A percentile compares a stretch with the other conserved stretches of the same genome.
phyloP scores from a whole-genome alignment of 2,888 invertebrate species.

The Melinaea menophilus region DNA sequence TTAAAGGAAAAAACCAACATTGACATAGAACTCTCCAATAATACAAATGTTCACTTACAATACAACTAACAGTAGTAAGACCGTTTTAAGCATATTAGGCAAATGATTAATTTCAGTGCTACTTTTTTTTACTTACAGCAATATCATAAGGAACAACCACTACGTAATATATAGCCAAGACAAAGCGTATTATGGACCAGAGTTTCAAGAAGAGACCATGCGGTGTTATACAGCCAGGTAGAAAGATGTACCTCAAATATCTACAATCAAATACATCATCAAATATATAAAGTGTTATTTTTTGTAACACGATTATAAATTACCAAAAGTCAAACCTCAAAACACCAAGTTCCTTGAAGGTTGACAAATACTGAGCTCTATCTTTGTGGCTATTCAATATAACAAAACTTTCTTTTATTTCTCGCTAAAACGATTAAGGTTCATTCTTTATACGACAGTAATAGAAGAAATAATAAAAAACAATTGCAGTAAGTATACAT shows the following conservation, averaged over 20 bases:
- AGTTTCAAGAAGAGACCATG: conserved; percentile 66
- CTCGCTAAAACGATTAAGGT: conserved; percentile 52
- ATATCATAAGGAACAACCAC: conserved; percentile 61
- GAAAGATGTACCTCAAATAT: conserved; percentile 57
- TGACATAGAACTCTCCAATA: too few relatives aligned
- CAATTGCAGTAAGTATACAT: conserved; percentile 36
- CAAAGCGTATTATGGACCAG: conserved; percentile 61
- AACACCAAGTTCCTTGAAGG: conserved; percentile 58
- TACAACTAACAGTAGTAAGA: too few relatives aligned
- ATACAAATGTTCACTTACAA: too few relatives aligned
- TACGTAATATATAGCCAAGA: conserved; percentile 56
- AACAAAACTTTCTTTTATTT: conserved; percentile 71
- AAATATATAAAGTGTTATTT: too few relatives aligned
- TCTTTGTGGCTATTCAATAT: conserved; percentile 46
- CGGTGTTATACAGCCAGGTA: conserved; percentile 67
- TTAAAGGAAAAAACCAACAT: too few relatives aligned
- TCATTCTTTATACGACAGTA: neutral
- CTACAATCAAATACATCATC: conserved; percentile 37
- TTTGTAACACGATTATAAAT: too few relatives aligned
- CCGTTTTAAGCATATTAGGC: too few relatives aligned
- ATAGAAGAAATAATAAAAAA: conserved; percentile 12
- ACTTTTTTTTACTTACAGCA: conserved; percentile 49
- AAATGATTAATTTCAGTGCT: neutral
- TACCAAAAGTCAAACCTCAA: conserved; percentile 46
- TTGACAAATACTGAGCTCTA: conserved; percentile 43